Conservation (phyloP, 92 coral and sea anemone species). For the Porites evermanni region DNA sequence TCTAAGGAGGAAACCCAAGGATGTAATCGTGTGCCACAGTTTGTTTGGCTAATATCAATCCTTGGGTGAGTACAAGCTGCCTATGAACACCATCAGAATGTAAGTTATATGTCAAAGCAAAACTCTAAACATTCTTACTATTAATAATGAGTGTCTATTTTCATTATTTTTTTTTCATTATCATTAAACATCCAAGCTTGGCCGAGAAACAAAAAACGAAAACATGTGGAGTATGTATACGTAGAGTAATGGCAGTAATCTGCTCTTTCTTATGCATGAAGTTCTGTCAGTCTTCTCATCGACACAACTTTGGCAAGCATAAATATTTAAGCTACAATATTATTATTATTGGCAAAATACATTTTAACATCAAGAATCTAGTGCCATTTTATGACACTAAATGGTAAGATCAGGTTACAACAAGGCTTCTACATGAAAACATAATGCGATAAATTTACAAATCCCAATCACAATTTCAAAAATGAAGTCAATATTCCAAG, state of each 20-base stretch:
- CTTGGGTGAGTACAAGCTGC: neutral
- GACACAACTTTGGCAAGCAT: too few species aligned
- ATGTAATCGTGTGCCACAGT: neutral
- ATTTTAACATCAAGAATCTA: too few species aligned
- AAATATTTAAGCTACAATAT: too few species aligned
- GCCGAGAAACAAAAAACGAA: too few species aligned
- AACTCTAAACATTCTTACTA: neutral
- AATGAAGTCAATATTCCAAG: neutral
- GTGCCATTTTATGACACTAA: neutral
- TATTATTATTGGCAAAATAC: neutral
- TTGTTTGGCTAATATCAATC: constrained; percentile 19
- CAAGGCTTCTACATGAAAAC: neutral
- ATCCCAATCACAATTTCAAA: neutral
- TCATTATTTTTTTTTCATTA: too few species aligned
- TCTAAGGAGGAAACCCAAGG: neutral
- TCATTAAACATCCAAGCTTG: too few species aligned
- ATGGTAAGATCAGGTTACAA: neutral
- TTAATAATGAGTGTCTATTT: too few species aligned
- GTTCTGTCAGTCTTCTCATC: too few species aligned
- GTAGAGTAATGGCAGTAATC: too few species aligned
- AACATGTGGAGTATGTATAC: too few species aligned
- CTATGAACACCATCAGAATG: neutral
- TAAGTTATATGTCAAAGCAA: too few species aligned
- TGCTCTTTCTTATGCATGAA: too few species aligned
- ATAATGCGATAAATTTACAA: neutral